phyloP scores from a whole-genome alignment of 2,888 invertebrate genomes.

The Acleris sparsana region DNA sequence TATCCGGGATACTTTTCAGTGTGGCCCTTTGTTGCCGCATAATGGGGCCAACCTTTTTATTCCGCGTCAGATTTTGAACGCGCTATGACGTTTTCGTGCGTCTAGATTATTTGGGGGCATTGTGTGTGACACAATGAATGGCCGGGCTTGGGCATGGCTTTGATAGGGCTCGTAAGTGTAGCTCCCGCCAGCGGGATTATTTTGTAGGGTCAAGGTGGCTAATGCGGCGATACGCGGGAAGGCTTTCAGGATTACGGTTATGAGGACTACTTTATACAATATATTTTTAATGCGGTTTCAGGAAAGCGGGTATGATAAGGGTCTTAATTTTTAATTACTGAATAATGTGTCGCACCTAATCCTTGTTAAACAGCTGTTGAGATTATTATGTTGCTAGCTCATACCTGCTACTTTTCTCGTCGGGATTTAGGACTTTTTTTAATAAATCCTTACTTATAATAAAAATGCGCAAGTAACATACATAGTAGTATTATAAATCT shows the following conservation, averaged over 20 bases:
- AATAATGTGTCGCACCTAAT: slow-evolving; percentile 3
- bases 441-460: no score
- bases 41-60: slow-evolving; percentile 77
- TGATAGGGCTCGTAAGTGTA: slow-evolving; percentile 43
- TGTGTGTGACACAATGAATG: slow-evolving; percentile 50
- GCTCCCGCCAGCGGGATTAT: slow-evolving; percentile 46
- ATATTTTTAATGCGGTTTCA: slow-evolving; percentile 25
- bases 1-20: slow-evolving; percentile 72
- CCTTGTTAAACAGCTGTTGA: slow-evolving; percentile 4
- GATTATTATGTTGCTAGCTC: not conserved
- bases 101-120: slow-evolving; percentile 46
- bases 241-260: slow-evolving; percentile 26
- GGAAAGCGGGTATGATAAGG: slow-evolving; percentile 4
- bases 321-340: slow-evolving; percentile 18
- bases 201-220: slow-evolving; percentile 45
- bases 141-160: slow-evolving; percentile 29
- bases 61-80: slow-evolving; percentile 69
- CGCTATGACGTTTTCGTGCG: slow-evolving; percentile 43
- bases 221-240: slow-evolving; percentile 26
- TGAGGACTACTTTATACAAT: slow-evolving; percentile 20
- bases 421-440: no score
- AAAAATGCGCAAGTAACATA: no score
- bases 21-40: slow-evolving; percentile 68
- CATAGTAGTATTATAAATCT: no score
- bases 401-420: no score